Evolutionary conservation across 1,140 invertebrate genomes (phyloP).

Genomic region (Euura saliciscinereae): DNA sequence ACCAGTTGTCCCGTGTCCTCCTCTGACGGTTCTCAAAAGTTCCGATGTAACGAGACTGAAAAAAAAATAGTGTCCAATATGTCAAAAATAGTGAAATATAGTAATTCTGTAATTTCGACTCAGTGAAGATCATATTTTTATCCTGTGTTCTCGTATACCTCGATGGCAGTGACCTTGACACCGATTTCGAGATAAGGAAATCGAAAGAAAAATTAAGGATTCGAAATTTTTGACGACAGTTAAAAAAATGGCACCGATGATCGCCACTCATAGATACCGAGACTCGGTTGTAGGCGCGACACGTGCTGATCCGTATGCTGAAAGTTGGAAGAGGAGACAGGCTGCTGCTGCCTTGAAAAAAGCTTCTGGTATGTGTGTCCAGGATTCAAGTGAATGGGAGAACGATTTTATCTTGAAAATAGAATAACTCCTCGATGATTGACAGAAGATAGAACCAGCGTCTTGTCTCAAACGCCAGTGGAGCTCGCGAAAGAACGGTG

Average conservation of each 20-base stretch:
- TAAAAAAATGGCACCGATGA: slow-evolving; percentile 35
- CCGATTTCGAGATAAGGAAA: no score
- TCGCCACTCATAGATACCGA: slow-evolving; percentile 26
- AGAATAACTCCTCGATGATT: background rate
- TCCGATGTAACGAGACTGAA: no score
- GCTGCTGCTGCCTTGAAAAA: slow-evolving; percentile 10
- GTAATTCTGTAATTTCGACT: no score
- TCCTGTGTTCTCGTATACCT: no score
- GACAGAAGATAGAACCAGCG: background rate
- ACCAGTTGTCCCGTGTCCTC: background rate
- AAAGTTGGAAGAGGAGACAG: slow-evolving; percentile 33
- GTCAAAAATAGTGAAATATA: no score
- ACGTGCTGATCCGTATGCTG: slow-evolving; percentile 32
- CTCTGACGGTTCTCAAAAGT: no score
- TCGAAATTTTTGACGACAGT: no score
- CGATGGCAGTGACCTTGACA: no score
- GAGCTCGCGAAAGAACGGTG: no score
- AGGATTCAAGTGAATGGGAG: background rate
- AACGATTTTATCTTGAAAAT: background rate
- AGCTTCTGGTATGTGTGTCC: slow-evolving; percentile 18
- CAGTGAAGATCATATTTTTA: no score
- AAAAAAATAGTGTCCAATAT: no score
- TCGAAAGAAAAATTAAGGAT: no score
- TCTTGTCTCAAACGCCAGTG: background rate
- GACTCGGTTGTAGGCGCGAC: slow-evolving; percentile 8